These are phyloP conservation scores for Diarsia rubi DNA, from an alignment of 2,888 invertebrate genomes.

Conservation along the genomic window DNA sequence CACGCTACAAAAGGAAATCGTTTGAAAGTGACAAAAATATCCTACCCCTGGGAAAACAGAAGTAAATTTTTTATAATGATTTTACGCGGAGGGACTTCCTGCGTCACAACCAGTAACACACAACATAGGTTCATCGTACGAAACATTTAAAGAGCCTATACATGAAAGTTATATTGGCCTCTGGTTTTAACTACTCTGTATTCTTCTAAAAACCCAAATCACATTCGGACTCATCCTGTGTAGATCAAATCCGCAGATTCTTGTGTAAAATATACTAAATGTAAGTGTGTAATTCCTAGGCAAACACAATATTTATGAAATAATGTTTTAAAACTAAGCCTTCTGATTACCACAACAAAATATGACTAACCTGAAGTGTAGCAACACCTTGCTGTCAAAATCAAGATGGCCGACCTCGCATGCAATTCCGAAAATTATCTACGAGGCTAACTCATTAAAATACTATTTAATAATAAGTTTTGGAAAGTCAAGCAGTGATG, in stretches of 20 bases:
- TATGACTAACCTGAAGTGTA: conserved; percentile 17
- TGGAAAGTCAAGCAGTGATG: conserved; percentile 29
- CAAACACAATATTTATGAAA: neutral
- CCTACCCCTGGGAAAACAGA: too few relatives aligned
- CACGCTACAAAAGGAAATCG: too few relatives aligned
- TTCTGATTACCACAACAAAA: neutral
- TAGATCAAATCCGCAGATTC: neutral
- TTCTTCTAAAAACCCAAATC: neutral
- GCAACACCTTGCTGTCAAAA: conserved; percentile 32
- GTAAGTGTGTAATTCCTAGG: neutral
- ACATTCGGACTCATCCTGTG: neutral
- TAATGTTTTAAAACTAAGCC: neutral
- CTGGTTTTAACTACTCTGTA: neutral
- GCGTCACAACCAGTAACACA: too few relatives aligned
- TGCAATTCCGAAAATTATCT: conserved; percentile 28
- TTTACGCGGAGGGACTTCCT: too few relatives aligned
- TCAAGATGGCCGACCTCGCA: conserved; percentile 32
- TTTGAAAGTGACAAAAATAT: too few relatives aligned
- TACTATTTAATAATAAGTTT: conserved; percentile 12
- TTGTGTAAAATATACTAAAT: neutral
- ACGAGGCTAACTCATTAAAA: conserved; percentile 24
- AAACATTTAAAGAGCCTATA: too few relatives aligned
- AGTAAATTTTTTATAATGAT: too few relatives aligned
- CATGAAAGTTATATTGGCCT: too few relatives aligned
- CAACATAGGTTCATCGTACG: too few relatives aligned